phyloP scores from a whole-genome alignment of 1,140 invertebrate species.

The Diorhabda sublineata region DNA sequence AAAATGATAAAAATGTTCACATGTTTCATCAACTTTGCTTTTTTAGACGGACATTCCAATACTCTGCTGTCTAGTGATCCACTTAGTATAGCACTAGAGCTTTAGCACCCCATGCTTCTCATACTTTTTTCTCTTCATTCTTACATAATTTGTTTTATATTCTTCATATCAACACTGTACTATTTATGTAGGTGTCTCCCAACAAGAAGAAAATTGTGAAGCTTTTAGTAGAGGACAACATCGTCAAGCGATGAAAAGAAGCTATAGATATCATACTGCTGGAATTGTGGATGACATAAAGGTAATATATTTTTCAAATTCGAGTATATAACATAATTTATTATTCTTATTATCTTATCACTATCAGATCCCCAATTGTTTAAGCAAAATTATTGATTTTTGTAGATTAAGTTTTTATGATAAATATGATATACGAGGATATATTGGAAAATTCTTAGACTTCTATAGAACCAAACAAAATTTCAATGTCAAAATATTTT shows the following conservation, averaged over 20 bases:
- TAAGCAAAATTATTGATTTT: not conserved
- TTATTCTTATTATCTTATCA: not conserved
- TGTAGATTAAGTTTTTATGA: not conserved
- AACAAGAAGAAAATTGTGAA: slow-evolving; percentile 39
- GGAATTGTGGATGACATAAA: slow-evolving; percentile 65
- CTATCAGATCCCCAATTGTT: not conserved
- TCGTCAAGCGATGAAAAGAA: slow-evolving; percentile 49
- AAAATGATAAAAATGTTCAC: too few relatives aligned
- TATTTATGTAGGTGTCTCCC: slow-evolving; percentile 26
- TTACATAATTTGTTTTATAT: not conserved
- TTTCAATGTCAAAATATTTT: too few relatives aligned
- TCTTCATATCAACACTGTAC: not conserved
- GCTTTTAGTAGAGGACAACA: slow-evolving; percentile 45
- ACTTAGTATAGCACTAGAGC: slow-evolving; percentile 17
- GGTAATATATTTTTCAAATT: slow-evolving; percentile 39
- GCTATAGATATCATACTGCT: slow-evolving; percentile 60
- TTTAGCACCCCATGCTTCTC: slow-evolving; percentile 15
- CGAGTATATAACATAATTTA: not conserved
- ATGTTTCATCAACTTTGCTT: slow-evolving; percentile 5
- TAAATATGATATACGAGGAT: not conserved
- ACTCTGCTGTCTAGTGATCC: slow-evolving; percentile 13
- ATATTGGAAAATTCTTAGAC: not conserved
- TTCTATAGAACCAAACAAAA: too few relatives aligned
- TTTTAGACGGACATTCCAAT: slow-evolving; percentile 6
- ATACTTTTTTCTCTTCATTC: slow-evolving; percentile 4